A percentile compares a stretch with the other conserved stretches of the same genome.
Evolutionary conservation across 2,113 vertebrate species (phyloP).

Genomic region (Heterotis niloticus): DNA sequence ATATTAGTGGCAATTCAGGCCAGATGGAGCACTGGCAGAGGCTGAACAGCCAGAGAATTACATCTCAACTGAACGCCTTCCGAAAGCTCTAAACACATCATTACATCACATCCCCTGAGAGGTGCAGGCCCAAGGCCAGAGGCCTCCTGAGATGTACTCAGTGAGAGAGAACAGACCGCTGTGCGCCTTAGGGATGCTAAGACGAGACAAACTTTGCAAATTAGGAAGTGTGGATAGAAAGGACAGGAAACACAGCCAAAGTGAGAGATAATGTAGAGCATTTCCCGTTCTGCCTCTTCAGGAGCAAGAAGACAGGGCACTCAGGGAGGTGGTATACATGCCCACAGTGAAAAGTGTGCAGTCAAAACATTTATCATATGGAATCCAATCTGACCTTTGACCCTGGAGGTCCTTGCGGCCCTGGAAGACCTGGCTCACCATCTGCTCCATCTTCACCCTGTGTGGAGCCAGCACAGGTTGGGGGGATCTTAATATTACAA

Average conservation of each 20-base stretch:
- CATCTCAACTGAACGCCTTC: conserved; percentile 14
- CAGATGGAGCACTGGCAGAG: background rate
- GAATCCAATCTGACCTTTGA: conserved; percentile 60
- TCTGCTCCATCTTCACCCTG: conserved; percentile 80
- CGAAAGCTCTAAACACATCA: background rate
- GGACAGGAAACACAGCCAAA: conserved; percentile 13
- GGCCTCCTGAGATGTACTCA: conserved; percentile 1
- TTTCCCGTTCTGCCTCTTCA: background rate
- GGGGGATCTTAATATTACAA: background rate
- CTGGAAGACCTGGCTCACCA: conserved; percentile 71
- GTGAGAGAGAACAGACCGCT: background rate
- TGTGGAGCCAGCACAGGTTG: conserved; percentile 24
- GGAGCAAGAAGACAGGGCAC: background rate
- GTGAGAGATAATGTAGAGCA: background rate
- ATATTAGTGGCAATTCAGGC: conserved; percentile 13
- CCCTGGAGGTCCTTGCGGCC: conserved; percentile 67
- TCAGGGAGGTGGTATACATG: background rate
- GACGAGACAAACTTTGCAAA: background rate
- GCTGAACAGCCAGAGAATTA: background rate
- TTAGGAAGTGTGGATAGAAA: background rate
- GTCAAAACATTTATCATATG: background rate
- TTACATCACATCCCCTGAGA: background rate
- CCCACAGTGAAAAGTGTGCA: conserved; percentile 1
- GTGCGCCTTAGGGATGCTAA: too few relatives aligned
- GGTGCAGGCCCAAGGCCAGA: background rate